Conservation (phyloP, 2,888 invertebrate genomes). For the Capitulum mitella region DNA sequence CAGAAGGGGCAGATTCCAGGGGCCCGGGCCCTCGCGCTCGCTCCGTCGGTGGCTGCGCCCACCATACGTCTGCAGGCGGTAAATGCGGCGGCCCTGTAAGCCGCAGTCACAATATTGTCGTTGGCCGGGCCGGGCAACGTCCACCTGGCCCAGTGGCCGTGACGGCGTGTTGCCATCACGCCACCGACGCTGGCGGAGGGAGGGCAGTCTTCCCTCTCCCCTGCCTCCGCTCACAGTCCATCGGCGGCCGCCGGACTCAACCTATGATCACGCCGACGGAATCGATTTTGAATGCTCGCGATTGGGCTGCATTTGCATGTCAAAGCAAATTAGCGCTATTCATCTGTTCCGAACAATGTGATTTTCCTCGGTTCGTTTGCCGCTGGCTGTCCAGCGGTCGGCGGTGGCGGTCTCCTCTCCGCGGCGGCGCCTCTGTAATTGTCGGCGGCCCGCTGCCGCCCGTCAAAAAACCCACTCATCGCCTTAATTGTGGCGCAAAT, state of each 20-base stretch:
- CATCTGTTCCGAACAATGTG: conserved; percentile 5
- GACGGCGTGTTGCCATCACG: background rate
- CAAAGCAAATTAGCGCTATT: conserved; percentile 23
- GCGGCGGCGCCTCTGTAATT: background rate
- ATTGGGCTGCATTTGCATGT: conserved; percentile 8
- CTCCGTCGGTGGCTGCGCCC: too few species aligned
- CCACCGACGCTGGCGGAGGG: background rate
- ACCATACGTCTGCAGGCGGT: too few species aligned
- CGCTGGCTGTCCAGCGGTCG: too few species aligned
- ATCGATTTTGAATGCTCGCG: background rate
- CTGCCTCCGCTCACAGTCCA: background rate
- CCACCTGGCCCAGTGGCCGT: background rate
- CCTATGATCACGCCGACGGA: background rate
- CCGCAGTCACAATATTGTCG: conserved; percentile 10
- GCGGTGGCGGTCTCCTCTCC: background rate
- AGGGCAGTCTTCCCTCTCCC: background rate
- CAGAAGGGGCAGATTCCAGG: too few species aligned
- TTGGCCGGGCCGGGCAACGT: background rate
- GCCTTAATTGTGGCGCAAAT: background rate
- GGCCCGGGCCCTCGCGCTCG: too few species aligned
- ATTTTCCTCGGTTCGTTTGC: conserved; percentile 9
- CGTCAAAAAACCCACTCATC: background rate
- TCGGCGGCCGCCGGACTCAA: background rate
- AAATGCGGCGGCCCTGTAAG: background rate
- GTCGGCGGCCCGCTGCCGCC: background rate